Base-by-base conservation (phyloP, 2,797 vertebrate species). In the Cercopithecus diana region DNA sequence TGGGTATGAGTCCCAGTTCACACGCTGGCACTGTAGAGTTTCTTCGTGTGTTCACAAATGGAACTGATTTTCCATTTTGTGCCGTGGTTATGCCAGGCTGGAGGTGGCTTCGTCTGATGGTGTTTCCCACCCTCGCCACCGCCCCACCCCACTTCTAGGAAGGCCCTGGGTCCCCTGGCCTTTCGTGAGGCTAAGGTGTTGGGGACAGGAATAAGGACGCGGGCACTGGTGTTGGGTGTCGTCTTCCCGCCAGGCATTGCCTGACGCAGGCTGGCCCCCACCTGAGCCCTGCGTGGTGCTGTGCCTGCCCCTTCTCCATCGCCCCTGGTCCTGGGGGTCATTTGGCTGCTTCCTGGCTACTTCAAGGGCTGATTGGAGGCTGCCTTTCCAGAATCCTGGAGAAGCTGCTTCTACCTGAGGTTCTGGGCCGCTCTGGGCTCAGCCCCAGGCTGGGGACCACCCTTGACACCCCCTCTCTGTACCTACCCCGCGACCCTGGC, bases 201-300 rank as follows among this genome's bases (percentile, higher is more conserved):
- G n/a, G 58, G 86, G 36, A n/a, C 33, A 13, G 6, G 26, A 33
- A 58, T 11, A 26, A 67, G 39, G 72, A 50, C 1, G 0, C 41
- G 73, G 61, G 39, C 12, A 1, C 0, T 1, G 22, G 57, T 41
- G 50, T 30, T 36, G 6, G 15, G 24, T 19, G 39, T 73, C 26
- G 2, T 17, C 67, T 58, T 33, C 50, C 41, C 24, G 3, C 90
- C 67, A 36, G 45, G 50, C 7, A 22, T 13, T 28, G 22, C 39
- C 30, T 33, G 39, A 5, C 12, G 36, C 7, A 9, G 72, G 70
- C 82, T 80, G 28, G 7, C 20, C 57, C 11, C 15, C 15, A 13
- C 24, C 9, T 43, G 39, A 7, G 41, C 11, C 48, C 39, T 33
- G 4, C 0, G 0, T 5, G 30, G 1, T 15, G 4, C 55, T 19